A percentile compares a stretch with the other conserved stretches of the same genome.
Evolutionary conservation across 1,140 invertebrate genomes (phyloP).

Genomic region (Drosophila watanabei): DNA sequence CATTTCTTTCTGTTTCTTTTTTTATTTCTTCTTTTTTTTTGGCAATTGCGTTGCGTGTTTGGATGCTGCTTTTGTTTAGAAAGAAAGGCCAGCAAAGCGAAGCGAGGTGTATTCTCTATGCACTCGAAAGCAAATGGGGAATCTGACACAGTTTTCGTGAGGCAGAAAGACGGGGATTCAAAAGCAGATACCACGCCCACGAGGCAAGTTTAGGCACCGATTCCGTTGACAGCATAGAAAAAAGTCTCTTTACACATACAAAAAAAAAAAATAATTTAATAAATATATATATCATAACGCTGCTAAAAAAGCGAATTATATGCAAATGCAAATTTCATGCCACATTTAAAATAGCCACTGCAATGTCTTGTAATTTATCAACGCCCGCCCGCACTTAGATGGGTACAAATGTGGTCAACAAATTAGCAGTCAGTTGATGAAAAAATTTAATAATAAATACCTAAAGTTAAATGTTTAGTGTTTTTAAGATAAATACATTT

Average conservation of each 20-base stretch:
- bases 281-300: conserved; percentile 4
- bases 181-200: conserved; percentile 52
- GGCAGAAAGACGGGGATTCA: conserved; percentile 43
- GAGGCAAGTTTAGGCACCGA: conserved; percentile 64
- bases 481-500: not conserved
- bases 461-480: too few relatives aligned
- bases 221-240: conserved; percentile 65
- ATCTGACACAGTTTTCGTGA: conserved; percentile 71
- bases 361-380: conserved; percentile 81
- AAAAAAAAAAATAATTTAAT: not conserved
- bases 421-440: not conserved
- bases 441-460: not conserved
- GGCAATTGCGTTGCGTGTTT: conserved; percentile 45
- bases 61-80: conserved; percentile 42
- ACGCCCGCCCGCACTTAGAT: conserved; percentile 61
- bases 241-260: conserved; percentile 18
- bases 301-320: conserved; percentile 52
- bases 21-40: conserved; percentile 18
- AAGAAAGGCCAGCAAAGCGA: conserved; percentile 46
- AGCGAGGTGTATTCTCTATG: conserved; percentile 58
- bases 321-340: conserved; percentile 82
- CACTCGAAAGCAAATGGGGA: conserved; percentile 73
- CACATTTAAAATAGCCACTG: conserved; percentile 79
- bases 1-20: not conserved
- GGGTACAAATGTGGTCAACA: not conserved